A percentile compares a stretch with the other conserved stretches of the same genome.
Conservation (phyloP, 2,888 invertebrate species). For the Blera fallax region DNA sequence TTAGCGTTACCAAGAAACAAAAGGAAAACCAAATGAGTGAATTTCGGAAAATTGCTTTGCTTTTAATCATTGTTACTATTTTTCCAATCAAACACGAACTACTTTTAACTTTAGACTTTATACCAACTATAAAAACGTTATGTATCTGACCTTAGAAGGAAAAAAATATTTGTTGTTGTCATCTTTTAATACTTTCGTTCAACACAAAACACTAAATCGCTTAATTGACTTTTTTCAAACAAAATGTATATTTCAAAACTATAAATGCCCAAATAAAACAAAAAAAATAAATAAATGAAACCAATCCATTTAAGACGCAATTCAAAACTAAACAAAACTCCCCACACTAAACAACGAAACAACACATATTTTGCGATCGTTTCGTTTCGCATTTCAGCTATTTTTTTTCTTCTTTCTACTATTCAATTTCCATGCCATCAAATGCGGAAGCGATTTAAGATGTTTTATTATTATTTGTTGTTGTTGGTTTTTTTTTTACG, state of each 20-base stretch:
- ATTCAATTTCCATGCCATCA: slow-evolving; percentile 69
- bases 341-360: slow-evolving; percentile 57
- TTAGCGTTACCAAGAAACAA: neutral
- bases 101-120: neutral
- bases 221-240: neutral
- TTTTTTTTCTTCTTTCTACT: slow-evolving; percentile 38
- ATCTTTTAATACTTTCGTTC: neutral
- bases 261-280: neutral
- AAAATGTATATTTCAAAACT: neutral
- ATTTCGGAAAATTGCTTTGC: neutral
- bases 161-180: too few relatives aligned
- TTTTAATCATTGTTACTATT: neutral
- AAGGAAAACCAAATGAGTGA: neutral
- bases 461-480: slow-evolving; percentile 68
- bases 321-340: slow-evolving; percentile 67
- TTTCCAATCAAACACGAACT: neutral
- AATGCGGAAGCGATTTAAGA: slow-evolving; percentile 72
- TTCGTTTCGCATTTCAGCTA: slow-evolving; percentile 45
- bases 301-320: slow-evolving; percentile 69
- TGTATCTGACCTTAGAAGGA: slow-evolving; percentile 15
- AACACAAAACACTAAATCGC: neutral
- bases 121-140: neutral
- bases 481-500: slow-evolving; percentile 8
- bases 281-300: slow-evolving; percentile 52
- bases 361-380: slow-evolving; percentile 48